Evolutionary conservation across 1,140 invertebrate species (phyloP).

Genomic region (Drosophila ambigua): DNA sequence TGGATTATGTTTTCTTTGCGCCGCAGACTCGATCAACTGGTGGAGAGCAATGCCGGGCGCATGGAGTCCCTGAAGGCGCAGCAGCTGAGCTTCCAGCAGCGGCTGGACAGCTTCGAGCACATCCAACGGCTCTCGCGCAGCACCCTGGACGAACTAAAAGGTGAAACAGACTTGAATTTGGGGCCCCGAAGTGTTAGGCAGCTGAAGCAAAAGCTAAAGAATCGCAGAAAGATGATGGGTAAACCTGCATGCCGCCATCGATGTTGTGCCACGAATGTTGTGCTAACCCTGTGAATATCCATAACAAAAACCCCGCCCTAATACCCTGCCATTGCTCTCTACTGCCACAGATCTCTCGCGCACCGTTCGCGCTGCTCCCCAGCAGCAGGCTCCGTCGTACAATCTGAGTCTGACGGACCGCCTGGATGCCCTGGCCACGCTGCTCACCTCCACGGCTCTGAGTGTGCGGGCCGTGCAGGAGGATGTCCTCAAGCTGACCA

Average conservation of each 20-base stretch:
- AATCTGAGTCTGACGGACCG: slow-evolving; percentile 27
- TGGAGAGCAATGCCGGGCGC: slow-evolving; percentile 55
- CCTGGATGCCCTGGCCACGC: slow-evolving; percentile 59
- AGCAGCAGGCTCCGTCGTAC: not conserved
- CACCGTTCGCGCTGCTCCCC: slow-evolving; percentile 12
- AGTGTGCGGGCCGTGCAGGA: slow-evolving; percentile 40
- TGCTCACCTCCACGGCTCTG: slow-evolving; percentile 60
- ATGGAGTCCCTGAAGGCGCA: slow-evolving; percentile 72
- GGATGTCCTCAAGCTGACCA: slow-evolving; percentile 26
- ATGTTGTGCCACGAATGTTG: slow-evolving; percentile 29
- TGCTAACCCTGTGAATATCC: not conserved
- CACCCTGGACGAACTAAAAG: slow-evolving; percentile 75
- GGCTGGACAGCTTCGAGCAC: slow-evolving; percentile 68
- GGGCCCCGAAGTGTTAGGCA: slow-evolving; percentile 48
- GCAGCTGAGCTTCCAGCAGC: slow-evolving; percentile 65
- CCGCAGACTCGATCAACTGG: slow-evolving; percentile 57
- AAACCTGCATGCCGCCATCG: slow-evolving; percentile 13
- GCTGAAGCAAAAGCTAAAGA: slow-evolving; percentile 52
- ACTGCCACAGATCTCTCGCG: slow-evolving; percentile 43
- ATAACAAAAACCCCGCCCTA: too few species aligned
- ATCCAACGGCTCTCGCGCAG: slow-evolving; percentile 59
- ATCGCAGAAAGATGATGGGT: slow-evolving; percentile 59
- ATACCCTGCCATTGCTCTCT: not conserved
- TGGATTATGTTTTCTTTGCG: not conserved
- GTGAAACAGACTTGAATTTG: slow-evolving; percentile 61